phyloP scores from a whole-genome alignment of 1,140 invertebrate genomes.

The Heliconius himera region DNA sequence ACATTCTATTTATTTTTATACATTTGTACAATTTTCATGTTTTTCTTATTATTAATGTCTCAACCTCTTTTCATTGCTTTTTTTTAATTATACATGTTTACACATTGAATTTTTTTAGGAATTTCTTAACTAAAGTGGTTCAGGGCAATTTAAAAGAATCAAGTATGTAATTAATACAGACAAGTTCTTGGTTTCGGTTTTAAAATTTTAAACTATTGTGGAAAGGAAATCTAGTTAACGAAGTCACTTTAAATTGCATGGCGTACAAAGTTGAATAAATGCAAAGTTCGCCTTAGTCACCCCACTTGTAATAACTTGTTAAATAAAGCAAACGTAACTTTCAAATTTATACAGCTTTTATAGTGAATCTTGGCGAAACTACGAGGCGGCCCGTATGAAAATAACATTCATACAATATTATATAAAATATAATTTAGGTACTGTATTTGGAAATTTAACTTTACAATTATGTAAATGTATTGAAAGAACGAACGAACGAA shows the following conservation, averaged over 20 bases:
- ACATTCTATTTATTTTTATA: constrained; percentile 10
- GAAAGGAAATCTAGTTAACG: neutral
- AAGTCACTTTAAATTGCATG: constrained; percentile 11
- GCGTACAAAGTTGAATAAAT: neutral
- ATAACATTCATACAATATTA: no score
- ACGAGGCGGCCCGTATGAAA: neutral
- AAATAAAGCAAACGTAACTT: neutral
- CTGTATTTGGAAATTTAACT: no score
- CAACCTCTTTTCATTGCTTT: neutral
- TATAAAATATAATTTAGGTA: no score
- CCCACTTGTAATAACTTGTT: neutral
- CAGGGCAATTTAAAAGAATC: neutral
- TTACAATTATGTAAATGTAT: no score
- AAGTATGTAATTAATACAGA: neutral
- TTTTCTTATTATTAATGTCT: neutral
- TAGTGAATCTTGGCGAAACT: neutral
- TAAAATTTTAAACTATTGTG: constrained; percentile 4
- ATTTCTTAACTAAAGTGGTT: neutral
- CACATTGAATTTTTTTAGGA: neutral
- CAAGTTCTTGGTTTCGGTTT: neutral
- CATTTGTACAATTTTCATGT: neutral
- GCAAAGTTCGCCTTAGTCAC: neutral
- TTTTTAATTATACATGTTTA: neutral
- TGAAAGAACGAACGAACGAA: no score
- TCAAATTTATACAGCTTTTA: constrained; percentile 9